Evolutionary conservation across 1,140 invertebrate genomes (phyloP).

Genomic region (Dufourea novaeangliae): DNA sequence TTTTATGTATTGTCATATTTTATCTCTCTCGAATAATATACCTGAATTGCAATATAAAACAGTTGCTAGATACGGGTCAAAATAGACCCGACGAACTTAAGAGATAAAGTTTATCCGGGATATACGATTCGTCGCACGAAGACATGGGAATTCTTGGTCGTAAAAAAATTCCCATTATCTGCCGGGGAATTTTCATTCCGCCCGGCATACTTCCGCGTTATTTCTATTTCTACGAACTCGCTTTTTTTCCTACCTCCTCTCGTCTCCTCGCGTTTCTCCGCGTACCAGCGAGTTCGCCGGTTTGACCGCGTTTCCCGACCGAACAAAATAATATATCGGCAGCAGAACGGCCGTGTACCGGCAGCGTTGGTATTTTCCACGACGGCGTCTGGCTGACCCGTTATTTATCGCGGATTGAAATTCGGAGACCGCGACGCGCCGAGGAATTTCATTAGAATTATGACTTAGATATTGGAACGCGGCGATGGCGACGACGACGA

Average conservation of each 20-base stretch:
- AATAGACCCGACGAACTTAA: too few relatives aligned
- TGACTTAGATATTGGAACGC: conserved; percentile 72
- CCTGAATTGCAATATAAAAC: too few relatives aligned
- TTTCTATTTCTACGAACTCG: conserved; percentile 38
- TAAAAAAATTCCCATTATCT: conserved; percentile 63
- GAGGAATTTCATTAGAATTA: conserved; percentile 77
- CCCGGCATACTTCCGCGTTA: conserved; percentile 27
- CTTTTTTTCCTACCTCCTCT: neutral
- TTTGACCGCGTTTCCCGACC: conserved; percentile 55
- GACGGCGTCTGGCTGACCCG: conserved; percentile 32
- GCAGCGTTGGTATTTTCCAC: conserved; percentile 36
- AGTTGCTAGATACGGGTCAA: too few relatives aligned
- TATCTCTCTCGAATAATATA: too few relatives aligned
- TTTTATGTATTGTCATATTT: too few relatives aligned
- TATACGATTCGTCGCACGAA: conserved; percentile 21
- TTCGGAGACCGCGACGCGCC: conserved; percentile 63
- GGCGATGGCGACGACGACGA: conserved; percentile 28
- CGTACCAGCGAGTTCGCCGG: neutral
- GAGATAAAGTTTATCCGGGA: neutral
- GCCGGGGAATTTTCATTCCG: conserved; percentile 57
- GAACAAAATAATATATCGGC: conserved; percentile 60
- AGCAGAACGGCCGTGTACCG: neutral
- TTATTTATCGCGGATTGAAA: conserved; percentile 71
- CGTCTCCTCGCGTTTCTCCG: neutral
- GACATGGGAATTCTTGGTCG: conserved; percentile 22